phyloP scores from a whole-genome alignment of 2,113 vertebrate genomes.

The Gnathonemus longibarbis region DNA sequence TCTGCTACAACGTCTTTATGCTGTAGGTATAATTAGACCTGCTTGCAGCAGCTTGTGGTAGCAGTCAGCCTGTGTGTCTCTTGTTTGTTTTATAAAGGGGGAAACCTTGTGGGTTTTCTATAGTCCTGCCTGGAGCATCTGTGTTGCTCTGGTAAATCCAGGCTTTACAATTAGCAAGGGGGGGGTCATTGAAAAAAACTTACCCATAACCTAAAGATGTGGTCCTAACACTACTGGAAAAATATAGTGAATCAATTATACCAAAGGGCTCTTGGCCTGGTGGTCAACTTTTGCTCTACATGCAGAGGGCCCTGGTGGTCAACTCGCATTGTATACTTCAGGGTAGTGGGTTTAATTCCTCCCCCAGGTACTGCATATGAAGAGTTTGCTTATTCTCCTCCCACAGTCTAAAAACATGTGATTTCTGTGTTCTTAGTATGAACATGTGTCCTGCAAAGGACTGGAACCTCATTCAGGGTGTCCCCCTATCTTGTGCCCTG shows the following conservation, averaged over 20 bases:
- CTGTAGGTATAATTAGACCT: not conserved
- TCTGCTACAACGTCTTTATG: too few species aligned
- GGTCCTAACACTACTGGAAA: not conserved
- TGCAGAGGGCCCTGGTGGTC: not conserved
- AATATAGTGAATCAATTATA: not conserved
- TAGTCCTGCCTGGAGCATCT: not conserved
- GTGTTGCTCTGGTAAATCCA: not conserved
- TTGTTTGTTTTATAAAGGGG: not conserved
- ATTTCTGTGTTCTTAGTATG: not conserved
- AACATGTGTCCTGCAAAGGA: not conserved
- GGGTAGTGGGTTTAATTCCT: not conserved
- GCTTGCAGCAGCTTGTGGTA: not conserved
- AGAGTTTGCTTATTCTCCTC: not conserved
- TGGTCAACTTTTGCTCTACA: not conserved
- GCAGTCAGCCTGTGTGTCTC: not conserved
- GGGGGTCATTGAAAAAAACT: not conserved
- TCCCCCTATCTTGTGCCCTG: not conserved
- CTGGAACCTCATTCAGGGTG: not conserved
- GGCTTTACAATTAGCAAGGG: not conserved
- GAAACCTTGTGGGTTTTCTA: not conserved
- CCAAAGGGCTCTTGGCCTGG: not conserved
- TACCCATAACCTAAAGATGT: not conserved
- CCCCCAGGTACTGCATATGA: not conserved
- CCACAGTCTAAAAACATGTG: not conserved
- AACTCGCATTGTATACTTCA: not conserved